Percentiles rank a stretch among this genome's conserved stretches.
These are phyloP conservation scores for Mechanitis messenoides DNA, from an alignment of 2,888 invertebrate genomes.

Conservation along the genomic window DNA sequence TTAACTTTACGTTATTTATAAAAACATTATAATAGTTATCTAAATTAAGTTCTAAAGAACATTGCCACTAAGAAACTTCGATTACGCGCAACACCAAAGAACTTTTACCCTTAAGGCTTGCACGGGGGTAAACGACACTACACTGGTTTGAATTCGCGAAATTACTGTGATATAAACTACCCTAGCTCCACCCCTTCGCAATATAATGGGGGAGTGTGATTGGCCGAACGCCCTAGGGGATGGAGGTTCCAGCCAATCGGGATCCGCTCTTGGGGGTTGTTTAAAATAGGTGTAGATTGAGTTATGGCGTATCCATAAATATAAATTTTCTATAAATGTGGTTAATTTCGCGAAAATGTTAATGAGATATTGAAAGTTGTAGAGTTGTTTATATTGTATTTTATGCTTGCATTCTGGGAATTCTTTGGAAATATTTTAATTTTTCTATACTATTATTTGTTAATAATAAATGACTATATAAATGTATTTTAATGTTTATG, in stretches of 20 bases:
- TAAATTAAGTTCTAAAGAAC: slow-evolving; percentile 1
- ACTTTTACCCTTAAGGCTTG: slow-evolving; percentile 31
- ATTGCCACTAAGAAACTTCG: slow-evolving; percentile 21
- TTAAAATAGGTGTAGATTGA: slow-evolving; percentile 71
- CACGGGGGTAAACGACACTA: slow-evolving; percentile 42
- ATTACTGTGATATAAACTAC: slow-evolving; percentile 62
- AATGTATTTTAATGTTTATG: too few relatives aligned
- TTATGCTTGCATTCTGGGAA: slow-evolving; percentile 1
- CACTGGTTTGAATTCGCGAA: slow-evolving; percentile 62
- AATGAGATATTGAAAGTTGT: slow-evolving; percentile 50
- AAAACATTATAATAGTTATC: background rate
- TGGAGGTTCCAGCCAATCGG: slow-evolving; percentile 61
- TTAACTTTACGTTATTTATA: slow-evolving; percentile 5
- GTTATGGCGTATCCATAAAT: slow-evolving; percentile 66
- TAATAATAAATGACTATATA: too few relatives aligned
- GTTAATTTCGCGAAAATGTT: slow-evolving; percentile 54
- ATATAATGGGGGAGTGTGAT: slow-evolving; percentile 47
- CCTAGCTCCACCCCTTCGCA: slow-evolving; percentile 64
- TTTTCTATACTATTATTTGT: too few relatives aligned
- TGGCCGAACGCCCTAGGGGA: slow-evolving; percentile 60
- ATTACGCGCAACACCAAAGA: slow-evolving; percentile 20
- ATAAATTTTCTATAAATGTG: slow-evolving; percentile 63
- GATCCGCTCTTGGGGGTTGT: slow-evolving; percentile 46
- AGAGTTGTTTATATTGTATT: slow-evolving; percentile 24
- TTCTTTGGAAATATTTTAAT: too few relatives aligned